Conservation (phyloP, 2,888 invertebrate genomes). For the Entomobrya multifasciata region DNA sequence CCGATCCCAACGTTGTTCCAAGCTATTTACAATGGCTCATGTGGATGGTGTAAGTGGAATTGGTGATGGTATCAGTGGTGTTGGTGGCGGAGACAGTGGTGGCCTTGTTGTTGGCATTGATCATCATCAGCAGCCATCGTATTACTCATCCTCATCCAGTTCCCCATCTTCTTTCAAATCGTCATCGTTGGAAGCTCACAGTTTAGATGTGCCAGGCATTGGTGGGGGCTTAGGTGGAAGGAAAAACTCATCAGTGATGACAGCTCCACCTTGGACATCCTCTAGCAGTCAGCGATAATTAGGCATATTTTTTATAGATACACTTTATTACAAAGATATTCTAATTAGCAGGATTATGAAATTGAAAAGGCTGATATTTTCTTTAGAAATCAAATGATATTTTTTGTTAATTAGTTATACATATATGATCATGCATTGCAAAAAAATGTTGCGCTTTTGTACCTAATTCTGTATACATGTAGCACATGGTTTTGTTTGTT, state of each 20-base stretch:
- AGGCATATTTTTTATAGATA: neutral
- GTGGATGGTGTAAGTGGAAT: constrained; percentile 23
- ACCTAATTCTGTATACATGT: too few species aligned
- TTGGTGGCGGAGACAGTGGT: constrained; percentile 28
- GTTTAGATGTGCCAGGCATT: constrained; percentile 66
- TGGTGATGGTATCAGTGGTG: constrained; percentile 15
- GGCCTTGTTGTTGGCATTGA: constrained; percentile 61
- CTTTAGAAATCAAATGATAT: neutral
- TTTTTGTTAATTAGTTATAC: constrained; percentile 41
- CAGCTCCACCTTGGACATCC: constrained; percentile 62
- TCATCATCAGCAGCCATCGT: constrained; percentile 61
- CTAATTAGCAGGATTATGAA: constrained; percentile 2
- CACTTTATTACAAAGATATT: too few species aligned
- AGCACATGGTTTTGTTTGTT: neutral
- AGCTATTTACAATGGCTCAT: constrained; percentile 58
- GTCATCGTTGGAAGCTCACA: constrained; percentile 66
- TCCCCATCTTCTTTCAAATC: constrained; percentile 67
- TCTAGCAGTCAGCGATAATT: constrained; percentile 61
- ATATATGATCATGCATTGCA: too few species aligned
- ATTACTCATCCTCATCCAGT: constrained; percentile 60
- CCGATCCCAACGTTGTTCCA: constrained; percentile 67
- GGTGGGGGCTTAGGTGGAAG: constrained; percentile 50
- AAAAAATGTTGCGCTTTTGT: too few species aligned
- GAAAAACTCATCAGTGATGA: constrained; percentile 62
- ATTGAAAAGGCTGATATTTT: constrained; percentile 49